phyloP scores from a whole-genome alignment of 2,113 vertebrate genomes.

The Tetrax tetrax region DNA sequence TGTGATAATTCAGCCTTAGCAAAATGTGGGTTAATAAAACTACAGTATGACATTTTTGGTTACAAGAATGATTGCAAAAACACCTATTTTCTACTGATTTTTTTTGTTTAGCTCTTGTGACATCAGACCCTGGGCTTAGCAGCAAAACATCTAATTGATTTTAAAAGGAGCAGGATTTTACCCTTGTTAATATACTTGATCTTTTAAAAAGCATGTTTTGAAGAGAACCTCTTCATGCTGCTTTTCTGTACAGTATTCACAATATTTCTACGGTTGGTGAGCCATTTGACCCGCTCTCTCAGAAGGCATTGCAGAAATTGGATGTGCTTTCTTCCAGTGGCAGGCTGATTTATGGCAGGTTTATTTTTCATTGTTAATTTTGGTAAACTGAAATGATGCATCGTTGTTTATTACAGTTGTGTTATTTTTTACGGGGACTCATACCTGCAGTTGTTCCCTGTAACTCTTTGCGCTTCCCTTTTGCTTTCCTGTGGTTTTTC shows the following conservation, averaged over 20 bases:
- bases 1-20: background rate
- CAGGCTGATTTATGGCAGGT: background rate
- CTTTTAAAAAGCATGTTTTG: background rate
- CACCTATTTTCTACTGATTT: background rate
- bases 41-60: accelerated
- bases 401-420: background rate
- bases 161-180: background rate
- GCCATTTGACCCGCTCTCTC: background rate
- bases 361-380: background rate
- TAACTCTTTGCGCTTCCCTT: background rate
- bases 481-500: background rate
- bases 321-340: background rate
- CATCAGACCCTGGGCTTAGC: background rate
- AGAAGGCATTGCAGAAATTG: background rate
- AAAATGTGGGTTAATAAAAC: background rate
- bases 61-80: background rate
- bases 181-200: background rate
- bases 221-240: background rate
- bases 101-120: background rate
- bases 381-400: background rate
- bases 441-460: background rate
- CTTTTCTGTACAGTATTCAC: background rate
- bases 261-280: background rate
- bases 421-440: background rate
- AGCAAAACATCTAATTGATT: background rate